Conservation (phyloP, 2,888 invertebrate species). For the Heterodera filipjevi region DNA sequence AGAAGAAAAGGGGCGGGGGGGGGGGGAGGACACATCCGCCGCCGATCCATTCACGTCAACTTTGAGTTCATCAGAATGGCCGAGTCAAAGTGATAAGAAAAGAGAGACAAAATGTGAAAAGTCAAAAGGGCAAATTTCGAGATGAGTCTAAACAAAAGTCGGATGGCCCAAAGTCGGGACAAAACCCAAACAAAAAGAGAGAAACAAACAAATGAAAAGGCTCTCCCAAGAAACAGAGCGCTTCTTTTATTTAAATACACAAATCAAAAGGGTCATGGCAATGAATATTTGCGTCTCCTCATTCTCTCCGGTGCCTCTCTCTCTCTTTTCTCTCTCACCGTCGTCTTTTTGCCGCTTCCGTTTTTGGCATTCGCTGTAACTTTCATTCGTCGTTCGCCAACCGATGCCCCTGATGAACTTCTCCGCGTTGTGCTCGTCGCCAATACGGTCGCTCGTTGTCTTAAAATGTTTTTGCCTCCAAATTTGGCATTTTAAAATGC, state of each 20-base stretch:
- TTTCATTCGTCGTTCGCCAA: slow-evolving; percentile 6
- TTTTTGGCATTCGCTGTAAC: slow-evolving; percentile 12
- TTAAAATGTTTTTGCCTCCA: slow-evolving; percentile 24
- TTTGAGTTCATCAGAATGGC: too few relatives aligned
- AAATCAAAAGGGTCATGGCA: neutral
- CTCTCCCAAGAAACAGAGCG: too few relatives aligned
- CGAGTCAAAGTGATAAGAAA: too few relatives aligned
- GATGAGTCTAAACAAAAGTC: too few relatives aligned
- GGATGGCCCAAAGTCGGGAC: too few relatives aligned
- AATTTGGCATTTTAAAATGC: slow-evolving; percentile 4
- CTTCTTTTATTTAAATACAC: too few relatives aligned
- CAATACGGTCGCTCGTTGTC: slow-evolving; percentile 24
- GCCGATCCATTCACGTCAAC: neutral
- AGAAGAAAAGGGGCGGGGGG: neutral
- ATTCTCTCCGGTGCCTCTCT: neutral
- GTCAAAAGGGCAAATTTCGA: too few relatives aligned
- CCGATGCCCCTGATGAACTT: slow-evolving; percentile 18
- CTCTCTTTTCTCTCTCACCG: neutral
- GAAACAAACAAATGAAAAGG: too few relatives aligned
- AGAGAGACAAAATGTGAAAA: too few relatives aligned
- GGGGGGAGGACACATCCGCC: neutral
- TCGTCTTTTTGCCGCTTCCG: neutral
- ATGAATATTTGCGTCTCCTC: slow-evolving; percentile 1
- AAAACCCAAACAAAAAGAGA: too few relatives aligned
- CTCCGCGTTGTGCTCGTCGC: slow-evolving; percentile 14